A percentile compares a stretch with the other conserved stretches of the same genome.
These are phyloP conservation scores for Noctua comes DNA, from an alignment of 2,888 invertebrate species.

Conservation along the genomic window DNA sequence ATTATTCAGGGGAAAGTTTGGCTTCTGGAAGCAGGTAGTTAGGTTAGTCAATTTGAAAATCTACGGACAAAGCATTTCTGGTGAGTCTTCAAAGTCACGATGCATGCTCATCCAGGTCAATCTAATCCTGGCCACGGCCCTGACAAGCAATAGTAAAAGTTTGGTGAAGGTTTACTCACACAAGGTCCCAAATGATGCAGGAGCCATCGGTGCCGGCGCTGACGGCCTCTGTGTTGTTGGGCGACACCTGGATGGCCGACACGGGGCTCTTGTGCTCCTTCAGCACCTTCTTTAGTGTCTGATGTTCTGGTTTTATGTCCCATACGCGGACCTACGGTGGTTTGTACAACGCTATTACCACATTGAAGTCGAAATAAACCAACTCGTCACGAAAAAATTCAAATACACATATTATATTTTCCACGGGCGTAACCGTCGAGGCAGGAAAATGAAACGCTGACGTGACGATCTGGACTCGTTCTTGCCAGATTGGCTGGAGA, in stretches of 20 bases:
- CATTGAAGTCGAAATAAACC: background rate
- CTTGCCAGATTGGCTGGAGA: background rate
- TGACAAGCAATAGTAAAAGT: background rate
- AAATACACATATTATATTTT: background rate
- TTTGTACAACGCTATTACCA: background rate
- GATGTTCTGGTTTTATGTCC: conserved; percentile 92
- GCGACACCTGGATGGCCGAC: conserved; percentile 94
- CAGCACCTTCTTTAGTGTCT: conserved; percentile 93
- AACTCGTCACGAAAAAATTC: background rate
- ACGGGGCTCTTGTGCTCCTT: conserved; percentile 98
- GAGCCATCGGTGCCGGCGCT: conserved; percentile 98
- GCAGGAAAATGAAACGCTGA: background rate
- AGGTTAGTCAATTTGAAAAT: background rate
- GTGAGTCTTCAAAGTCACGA: background rate
- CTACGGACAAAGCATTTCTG: background rate
- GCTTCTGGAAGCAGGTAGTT: background rate
- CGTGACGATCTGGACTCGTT: background rate
- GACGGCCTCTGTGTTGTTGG: conserved; percentile 94
- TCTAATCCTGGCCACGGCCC: background rate
- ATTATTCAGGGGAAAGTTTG: background rate
- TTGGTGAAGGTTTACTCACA: conserved; percentile 85
- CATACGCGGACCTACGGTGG: conserved; percentile 92
- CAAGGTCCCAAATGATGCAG: conserved; percentile 97
- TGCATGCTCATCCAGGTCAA: background rate
- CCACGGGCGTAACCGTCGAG: background rate